These are phyloP conservation scores for Trinorchestia longiramus DNA, from an alignment of 1,140 invertebrate genomes.

Conservation along the genomic window DNA sequence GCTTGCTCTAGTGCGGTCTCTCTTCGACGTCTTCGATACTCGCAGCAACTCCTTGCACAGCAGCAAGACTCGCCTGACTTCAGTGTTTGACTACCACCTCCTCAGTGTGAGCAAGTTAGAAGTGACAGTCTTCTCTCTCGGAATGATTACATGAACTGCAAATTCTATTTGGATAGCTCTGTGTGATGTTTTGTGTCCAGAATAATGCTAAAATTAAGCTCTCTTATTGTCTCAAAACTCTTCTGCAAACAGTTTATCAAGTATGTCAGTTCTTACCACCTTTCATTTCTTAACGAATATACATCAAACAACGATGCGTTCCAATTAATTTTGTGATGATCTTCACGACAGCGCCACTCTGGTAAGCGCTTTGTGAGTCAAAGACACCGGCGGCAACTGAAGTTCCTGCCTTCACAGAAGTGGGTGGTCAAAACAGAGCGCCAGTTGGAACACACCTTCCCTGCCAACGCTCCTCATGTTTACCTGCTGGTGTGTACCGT, in stretches of 20 bases:
- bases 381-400: background rate
- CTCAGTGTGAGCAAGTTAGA: background rate
- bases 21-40: conserved; percentile 81
- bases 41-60: conserved; percentile 54
- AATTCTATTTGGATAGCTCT: background rate
- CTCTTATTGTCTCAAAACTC: background rate
- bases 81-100: conserved; percentile 63
- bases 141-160: too few species aligned
- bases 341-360: background rate
- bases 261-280: background rate
- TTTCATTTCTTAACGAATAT: background rate
- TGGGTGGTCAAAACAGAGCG: background rate
- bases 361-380: conserved; percentile 7
- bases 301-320: background rate
- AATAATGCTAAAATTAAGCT: background rate
- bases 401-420: background rate
- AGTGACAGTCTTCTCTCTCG: background rate
- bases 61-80: conserved; percentile 51
- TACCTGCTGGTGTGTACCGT: background rate
- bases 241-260: background rate
- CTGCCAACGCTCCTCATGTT: conserved; percentile 9
- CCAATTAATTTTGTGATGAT: background rate
- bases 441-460: conserved; percentile 32
- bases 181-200: background rate
- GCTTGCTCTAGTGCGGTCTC: conserved; percentile 80